Conservation (phyloP, 2,888 invertebrate genomes). For the Craniophora ligustri region DNA sequence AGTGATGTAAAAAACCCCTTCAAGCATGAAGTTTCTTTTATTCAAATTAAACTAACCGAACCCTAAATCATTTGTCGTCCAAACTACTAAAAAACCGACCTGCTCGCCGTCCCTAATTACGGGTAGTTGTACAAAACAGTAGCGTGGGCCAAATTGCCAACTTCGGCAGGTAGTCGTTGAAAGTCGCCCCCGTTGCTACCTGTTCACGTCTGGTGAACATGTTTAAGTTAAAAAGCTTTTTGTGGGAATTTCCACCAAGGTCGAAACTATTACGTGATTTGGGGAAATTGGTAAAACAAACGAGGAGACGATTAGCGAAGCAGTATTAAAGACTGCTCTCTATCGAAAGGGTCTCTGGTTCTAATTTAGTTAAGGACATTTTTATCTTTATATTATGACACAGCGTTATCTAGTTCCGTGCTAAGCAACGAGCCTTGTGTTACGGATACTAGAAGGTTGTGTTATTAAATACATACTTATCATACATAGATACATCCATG, state of each 20-base stretch:
- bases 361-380: no score
- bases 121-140: slow-evolving; percentile 33
- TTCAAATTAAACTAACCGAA: slow-evolving; percentile 18
- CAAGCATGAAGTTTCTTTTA: neutral
- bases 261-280: slow-evolving; percentile 18
- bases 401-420: no score
- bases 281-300: slow-evolving; percentile 8
- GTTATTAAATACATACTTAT: no score
- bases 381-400: no score
- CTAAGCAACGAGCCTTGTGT: no score
- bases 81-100: slow-evolving; percentile 32
- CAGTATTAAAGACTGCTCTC: no score
- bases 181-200: slow-evolving; percentile 37
- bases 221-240: slow-evolving; percentile 44
- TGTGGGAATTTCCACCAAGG: slow-evolving; percentile 12
- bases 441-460: no score
- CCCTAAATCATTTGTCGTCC: slow-evolving; percentile 8
- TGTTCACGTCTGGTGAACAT: slow-evolving; percentile 40
- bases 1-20: no score
- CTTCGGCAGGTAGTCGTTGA: slow-evolving; percentile 38
- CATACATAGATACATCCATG: no score
- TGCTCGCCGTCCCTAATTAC: slow-evolving; percentile 31
- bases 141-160: slow-evolving; percentile 31
- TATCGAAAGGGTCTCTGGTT: no score
- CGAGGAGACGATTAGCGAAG: no score